phyloP scores from a whole-genome alignment of 2,797 vertebrate genomes.

The Channa striata region DNA sequence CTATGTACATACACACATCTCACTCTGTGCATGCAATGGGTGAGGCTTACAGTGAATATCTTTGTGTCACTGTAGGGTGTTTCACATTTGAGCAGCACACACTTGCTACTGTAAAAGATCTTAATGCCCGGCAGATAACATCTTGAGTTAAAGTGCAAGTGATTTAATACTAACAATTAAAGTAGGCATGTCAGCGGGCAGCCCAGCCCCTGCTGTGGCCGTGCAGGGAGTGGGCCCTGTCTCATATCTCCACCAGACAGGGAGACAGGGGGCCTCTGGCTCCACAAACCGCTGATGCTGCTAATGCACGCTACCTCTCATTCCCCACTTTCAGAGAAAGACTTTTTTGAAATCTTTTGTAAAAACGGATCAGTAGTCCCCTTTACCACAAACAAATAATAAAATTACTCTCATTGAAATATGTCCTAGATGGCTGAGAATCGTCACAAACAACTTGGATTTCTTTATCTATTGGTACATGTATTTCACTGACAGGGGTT shows the following conservation, averaged over 20 bases:
- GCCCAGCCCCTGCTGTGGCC: conserved; percentile 85
- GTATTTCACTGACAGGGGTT: background rate
- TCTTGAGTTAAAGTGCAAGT: conserved; percentile 87
- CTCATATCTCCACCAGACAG: conserved; percentile 85
- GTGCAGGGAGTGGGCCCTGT: conserved; percentile 84
- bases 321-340: conserved; percentile 25
- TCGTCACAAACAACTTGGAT: conserved; percentile 15
- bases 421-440: no score
- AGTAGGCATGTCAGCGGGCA: conserved; percentile 90
- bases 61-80: conserved; percentile 49
- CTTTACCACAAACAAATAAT: conserved; percentile 10
- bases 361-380: conserved; percentile 24
- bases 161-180: conserved; percentile 91
- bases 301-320: conserved; percentile 47
- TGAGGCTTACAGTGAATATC: conserved; percentile 29
- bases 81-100: conserved; percentile 45
- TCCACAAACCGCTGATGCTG: conserved; percentile 59
- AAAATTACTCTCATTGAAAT: background rate
- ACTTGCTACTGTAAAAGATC: conserved; percentile 86
- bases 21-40: conserved; percentile 9
- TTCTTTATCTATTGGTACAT: background rate
- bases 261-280: conserved; percentile 61
- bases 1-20: conserved; percentile 32
- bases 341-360: conserved; percentile 5
- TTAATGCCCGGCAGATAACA: conserved; percentile 87